phyloP scores from a whole-genome alignment of 2,888 invertebrate genomes.

The Hartigia nigra region DNA sequence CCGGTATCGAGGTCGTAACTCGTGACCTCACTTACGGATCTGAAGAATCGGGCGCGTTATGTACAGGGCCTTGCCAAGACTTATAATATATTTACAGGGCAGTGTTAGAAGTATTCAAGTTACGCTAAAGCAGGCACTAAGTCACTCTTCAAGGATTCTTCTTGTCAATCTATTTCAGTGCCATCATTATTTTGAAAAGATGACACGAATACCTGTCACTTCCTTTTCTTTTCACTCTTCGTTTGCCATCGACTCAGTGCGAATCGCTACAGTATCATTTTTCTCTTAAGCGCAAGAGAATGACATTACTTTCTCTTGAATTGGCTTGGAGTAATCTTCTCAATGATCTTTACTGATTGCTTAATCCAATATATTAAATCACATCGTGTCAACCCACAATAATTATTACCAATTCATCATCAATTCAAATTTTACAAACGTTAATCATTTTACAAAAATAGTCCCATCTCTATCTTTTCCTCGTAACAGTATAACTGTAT shows the following conservation, averaged over 20 bases:
- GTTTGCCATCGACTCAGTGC: background rate
- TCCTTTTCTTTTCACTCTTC: constrained; percentile 1
- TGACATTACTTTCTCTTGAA: background rate
- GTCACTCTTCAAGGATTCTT: constrained; percentile 32
- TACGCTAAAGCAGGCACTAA: constrained; percentile 52
- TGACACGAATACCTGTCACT: constrained; percentile 5
- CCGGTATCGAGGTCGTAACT: background rate
- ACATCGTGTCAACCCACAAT: background rate
- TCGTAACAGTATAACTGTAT: background rate
- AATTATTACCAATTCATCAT: background rate
- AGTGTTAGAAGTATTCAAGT: constrained; percentile 53
- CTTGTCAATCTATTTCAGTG: constrained; percentile 6
- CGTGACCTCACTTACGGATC: background rate
- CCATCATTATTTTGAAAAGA: constrained; percentile 6
- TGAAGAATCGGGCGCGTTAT: constrained; percentile 8
- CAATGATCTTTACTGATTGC: background rate
- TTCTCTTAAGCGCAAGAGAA: background rate
- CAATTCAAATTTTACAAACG: background rate
- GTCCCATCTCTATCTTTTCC: background rate
- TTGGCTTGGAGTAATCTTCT: background rate
- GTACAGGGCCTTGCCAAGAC: constrained; percentile 24
- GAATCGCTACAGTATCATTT: background rate
- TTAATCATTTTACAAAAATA: constrained; percentile 3
- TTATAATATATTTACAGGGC: constrained; percentile 51
- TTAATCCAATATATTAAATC: background rate